Evolutionary conservation across 1,140 invertebrate genomes (phyloP).

Genomic region (Pachyrhynchus sulphureomaculatus): DNA sequence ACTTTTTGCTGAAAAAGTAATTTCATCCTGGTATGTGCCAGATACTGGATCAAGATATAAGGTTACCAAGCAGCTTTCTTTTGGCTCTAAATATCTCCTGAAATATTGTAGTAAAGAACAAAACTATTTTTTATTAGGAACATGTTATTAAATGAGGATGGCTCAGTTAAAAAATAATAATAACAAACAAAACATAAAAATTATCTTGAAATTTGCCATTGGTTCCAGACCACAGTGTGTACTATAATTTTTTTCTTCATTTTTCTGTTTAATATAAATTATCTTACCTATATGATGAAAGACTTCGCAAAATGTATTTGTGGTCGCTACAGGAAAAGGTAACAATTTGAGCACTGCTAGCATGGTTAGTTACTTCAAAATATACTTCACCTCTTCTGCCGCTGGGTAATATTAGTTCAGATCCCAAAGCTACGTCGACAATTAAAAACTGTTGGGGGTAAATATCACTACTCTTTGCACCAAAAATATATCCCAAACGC

Average conservation of each 20-base stretch:
- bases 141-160: too few relatives aligned
- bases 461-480: conserved; percentile 11
- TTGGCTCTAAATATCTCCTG: conserved; percentile 23
- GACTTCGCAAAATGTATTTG: conserved; percentile 29
- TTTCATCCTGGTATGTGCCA: conserved; percentile 41
- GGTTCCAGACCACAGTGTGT: neutral
- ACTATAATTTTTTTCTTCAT: neutral
- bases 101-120: neutral
- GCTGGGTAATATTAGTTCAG: conserved; percentile 29
- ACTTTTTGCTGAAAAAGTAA: conserved; percentile 48
- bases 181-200: too few relatives aligned
- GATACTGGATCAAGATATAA: conserved; percentile 24
- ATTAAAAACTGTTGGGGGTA: conserved; percentile 24
- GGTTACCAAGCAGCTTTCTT: conserved; percentile 33
- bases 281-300: conserved; percentile 35
- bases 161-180: too few relatives aligned
- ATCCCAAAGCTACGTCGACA: conserved; percentile 35
- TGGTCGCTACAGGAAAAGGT: conserved; percentile 36
- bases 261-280: too few relatives aligned
- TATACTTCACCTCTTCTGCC: conserved; percentile 28
- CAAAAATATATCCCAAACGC: conserved; percentile 29
- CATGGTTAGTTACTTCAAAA: conserved; percentile 46
- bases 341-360: conserved; percentile 31
- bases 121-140: neutral
- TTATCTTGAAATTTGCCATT: too few relatives aligned